phyloP scores from a whole-genome alignment of 2,888 invertebrate species.

The Psylliodes chrysocephalus region DNA sequence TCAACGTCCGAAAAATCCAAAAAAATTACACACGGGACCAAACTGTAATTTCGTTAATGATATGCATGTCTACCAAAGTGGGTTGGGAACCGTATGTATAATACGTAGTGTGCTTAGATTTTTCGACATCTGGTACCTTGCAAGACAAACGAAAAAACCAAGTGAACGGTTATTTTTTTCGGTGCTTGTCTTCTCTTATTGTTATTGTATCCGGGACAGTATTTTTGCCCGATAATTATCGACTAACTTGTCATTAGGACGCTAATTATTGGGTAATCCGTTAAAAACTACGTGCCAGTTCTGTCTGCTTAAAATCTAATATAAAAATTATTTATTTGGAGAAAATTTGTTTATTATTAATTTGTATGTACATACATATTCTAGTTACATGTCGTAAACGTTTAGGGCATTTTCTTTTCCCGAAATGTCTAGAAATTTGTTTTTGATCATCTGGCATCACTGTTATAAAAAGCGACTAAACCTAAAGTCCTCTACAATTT shows the following conservation, averaged over 20 bases:
- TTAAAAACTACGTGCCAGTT: not conserved
- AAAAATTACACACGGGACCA: constrained; percentile 52
- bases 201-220: constrained; percentile 42
- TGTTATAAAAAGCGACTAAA: too few relatives aligned
- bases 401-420: too few relatives aligned
- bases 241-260: constrained; percentile 28
- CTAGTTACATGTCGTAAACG: too few relatives aligned
- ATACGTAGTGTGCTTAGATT: constrained; percentile 50
- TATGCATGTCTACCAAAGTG: constrained; percentile 55
- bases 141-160: constrained; percentile 40
- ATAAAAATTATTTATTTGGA: too few relatives aligned
- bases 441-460: too few relatives aligned
- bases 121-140: constrained; percentile 51
- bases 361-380: too few relatives aligned
- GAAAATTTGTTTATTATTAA: too few relatives aligned
- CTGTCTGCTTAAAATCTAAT: too few relatives aligned
- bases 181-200: constrained; percentile 26
- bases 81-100: constrained; percentile 52
- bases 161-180: constrained; percentile 49
- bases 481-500: too few relatives aligned
- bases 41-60: constrained; percentile 57
- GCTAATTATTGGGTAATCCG: constrained; percentile 27
- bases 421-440: too few relatives aligned
- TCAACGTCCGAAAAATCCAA: constrained; percentile 57
- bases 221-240: constrained; percentile 30